Percentiles rank a stretch among this genome's conserved stretches.
Conservation (phyloP, 1,140 invertebrate genomes). For the Drosophila rufa region DNA sequence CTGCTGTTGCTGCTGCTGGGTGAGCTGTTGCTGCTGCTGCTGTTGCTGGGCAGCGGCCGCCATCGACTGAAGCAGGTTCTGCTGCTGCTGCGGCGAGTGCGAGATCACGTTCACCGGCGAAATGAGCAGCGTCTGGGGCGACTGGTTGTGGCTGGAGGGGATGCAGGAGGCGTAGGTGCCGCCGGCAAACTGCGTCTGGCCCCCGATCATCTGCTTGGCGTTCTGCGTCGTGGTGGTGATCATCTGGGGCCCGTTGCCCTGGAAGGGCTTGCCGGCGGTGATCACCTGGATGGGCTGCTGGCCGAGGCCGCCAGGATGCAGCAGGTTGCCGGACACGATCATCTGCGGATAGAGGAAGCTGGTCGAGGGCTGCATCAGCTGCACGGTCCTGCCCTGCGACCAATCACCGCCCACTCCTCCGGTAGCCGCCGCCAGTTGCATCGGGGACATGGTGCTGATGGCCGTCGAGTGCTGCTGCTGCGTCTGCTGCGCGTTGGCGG, state of each 20-base stretch:
- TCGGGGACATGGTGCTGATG: constrained; percentile 85
- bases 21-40: constrained; percentile 54
- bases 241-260: constrained; percentile 92
- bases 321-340: constrained; percentile 92
- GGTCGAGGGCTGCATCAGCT: constrained; percentile 93
- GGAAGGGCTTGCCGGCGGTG: constrained; percentile 92
- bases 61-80: constrained; percentile 78
- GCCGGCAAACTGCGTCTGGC: constrained; percentile 86
- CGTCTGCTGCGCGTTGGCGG: constrained; percentile 66
- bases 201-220: constrained; percentile 88
- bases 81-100: constrained; percentile 87
- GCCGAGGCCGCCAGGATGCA: constrained; percentile 91
- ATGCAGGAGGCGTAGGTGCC: constrained; percentile 88
- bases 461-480: constrained; percentile 87
- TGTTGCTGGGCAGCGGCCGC: constrained; percentile 70
- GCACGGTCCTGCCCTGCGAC: constrained; percentile 88
- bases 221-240: constrained; percentile 89
- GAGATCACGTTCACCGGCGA: constrained; percentile 91
- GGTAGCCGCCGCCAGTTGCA: constrained; percentile 85
- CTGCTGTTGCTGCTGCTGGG: constrained; percentile 54
- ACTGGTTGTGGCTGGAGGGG: constrained; percentile 91
- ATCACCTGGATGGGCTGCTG: constrained; percentile 91
- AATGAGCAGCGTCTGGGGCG: constrained; percentile 92
- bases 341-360: constrained; percentile 93
- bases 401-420: constrained; percentile 87